phyloP scores from a whole-genome alignment of 2,113 vertebrate species.

The Chaetodon auriga region DNA sequence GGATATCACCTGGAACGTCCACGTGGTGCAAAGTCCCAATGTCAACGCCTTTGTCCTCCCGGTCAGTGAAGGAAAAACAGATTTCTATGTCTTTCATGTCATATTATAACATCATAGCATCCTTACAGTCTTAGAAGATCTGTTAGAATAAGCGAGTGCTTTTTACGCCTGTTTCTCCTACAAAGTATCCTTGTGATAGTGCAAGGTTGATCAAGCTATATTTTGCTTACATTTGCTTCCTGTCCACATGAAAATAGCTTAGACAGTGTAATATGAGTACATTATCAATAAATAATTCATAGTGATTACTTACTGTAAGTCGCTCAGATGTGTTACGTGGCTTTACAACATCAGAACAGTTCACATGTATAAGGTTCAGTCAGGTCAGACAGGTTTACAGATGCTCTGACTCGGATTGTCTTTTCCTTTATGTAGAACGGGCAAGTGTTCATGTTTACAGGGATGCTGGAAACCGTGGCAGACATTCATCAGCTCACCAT shows the following conservation, averaged over 20 bases:
- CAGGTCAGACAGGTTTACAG: background rate
- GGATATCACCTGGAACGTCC: conserved; percentile 87
- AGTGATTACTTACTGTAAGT: background rate
- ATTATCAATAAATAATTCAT: background rate
- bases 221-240: background rate
- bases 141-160: background rate
- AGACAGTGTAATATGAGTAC: background rate
- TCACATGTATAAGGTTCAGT: background rate
- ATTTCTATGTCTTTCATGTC: background rate
- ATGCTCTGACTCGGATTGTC: conserved; percentile 13
- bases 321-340: background rate
- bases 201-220: background rate
- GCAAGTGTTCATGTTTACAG: conserved; percentile 95
- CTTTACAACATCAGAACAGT: background rate
- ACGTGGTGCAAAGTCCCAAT: conserved; percentile 88
- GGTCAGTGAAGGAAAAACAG: conserved; percentile 81
- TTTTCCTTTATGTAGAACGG: conserved; percentile 86
- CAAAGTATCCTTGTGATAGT: background rate
- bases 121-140: background rate
- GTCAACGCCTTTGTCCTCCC: conserved; percentile 94
- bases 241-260: too few species aligned
- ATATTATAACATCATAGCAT: background rate
- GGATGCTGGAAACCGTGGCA: conserved; percentile 88
- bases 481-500: conserved; percentile 92
- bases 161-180: background rate